phyloP scores from a whole-genome alignment of 2,797 vertebrate genomes.

The Pangasius djambal region DNA sequence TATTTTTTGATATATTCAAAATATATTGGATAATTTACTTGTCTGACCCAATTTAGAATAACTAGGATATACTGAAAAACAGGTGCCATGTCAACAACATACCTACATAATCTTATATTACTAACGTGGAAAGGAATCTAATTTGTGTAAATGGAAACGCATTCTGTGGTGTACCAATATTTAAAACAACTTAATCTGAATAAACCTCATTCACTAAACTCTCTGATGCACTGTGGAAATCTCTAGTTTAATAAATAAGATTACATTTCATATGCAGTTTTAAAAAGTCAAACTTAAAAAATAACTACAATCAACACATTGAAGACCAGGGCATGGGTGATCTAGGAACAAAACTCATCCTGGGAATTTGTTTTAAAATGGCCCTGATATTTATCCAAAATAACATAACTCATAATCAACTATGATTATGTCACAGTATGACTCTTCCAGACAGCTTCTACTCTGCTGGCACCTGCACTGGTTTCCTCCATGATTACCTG shows the following conservation, averaged over 20 bases:
- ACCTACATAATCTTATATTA: not conserved
- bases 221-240: not conserved
- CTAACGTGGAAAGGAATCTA: not conserved
- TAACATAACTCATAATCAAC: not conserved
- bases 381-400: too few species aligned
- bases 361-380: conserved; percentile 1
- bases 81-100: not conserved
- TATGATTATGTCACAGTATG: not conserved
- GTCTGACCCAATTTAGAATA: not conserved
- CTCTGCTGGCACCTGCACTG: not conserved
- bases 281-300: not conserved
- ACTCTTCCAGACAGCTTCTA: not conserved
- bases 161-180: conserved; percentile 13
- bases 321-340: not conserved
- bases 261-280: not conserved
- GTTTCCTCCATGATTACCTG: not conserved
- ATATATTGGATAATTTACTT: not conserved
- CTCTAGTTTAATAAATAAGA: not conserved
- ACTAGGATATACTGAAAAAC: not conserved
- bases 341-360: not conserved
- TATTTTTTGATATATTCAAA: not conserved
- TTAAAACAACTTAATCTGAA: not conserved
- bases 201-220: not conserved
- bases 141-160: conserved; percentile 18
- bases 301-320: not conserved